A percentile compares a stretch with the other conserved stretches of the same genome.
Conservation (phyloP, 2,888 invertebrate genomes). For the Syrphus vitripennis region DNA sequence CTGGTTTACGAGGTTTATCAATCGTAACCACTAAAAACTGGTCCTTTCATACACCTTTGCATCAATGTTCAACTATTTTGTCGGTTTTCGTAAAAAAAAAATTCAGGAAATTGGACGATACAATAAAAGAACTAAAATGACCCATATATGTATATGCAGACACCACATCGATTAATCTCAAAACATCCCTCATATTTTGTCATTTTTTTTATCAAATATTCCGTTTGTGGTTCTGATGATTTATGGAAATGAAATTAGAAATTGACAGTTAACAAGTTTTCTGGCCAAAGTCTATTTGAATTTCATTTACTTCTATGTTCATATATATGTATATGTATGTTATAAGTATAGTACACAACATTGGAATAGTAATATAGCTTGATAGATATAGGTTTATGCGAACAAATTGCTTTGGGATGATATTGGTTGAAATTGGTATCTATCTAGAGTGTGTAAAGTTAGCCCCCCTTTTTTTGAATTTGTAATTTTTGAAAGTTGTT, state of each 20-base stretch:
- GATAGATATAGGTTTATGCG: neutral
- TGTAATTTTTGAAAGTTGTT: no score
- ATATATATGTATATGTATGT: neutral
- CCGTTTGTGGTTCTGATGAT: neutral
- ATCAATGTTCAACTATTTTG: neutral
- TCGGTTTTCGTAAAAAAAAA: neutral
- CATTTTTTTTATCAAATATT: neutral
- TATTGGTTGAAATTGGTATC: no score
- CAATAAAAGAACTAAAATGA: neutral
- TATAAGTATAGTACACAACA: neutral
- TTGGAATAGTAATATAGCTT: no score
- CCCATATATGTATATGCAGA: slow-evolving; percentile 25
- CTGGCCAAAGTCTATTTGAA: neutral
- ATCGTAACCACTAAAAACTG: slow-evolving; percentile 3
- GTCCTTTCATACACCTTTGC: neutral
- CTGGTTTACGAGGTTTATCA: slow-evolving; percentile 26
- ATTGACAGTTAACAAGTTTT: slow-evolving; percentile 33
- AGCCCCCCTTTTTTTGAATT: no score
- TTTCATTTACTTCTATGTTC: slow-evolving; percentile 12
- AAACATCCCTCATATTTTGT: slow-evolving; percentile 5
- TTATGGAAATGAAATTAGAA: slow-evolving; percentile 26
- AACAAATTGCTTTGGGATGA: neutral
- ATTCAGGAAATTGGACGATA: slow-evolving; percentile 31
- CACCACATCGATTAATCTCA: slow-evolving; percentile 21
- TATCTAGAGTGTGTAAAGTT: no score